phyloP scores from a whole-genome alignment of 30 jellyfish, hydroid and myxozoan genomes.

The Aurelia aurita complex sp. Pacific region DNA sequence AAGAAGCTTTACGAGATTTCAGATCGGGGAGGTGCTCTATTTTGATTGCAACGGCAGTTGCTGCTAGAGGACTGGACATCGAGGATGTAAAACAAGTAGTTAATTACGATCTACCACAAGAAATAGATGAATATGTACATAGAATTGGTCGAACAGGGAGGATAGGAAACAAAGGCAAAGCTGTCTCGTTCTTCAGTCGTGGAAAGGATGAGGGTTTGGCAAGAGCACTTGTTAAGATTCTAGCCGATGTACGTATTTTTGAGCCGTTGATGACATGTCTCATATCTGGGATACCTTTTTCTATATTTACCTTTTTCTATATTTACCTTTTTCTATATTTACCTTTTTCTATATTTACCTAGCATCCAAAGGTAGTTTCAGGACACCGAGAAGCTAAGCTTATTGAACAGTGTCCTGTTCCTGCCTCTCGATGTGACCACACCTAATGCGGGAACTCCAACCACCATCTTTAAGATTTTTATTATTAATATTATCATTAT shows the following conservation, averaged over 20 bases:
- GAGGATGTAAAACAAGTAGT: conserved; percentile 96
- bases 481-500: too few relatives aligned
- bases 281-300: too few relatives aligned
- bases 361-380: too few relatives aligned
- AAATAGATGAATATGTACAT: conserved; percentile 95
- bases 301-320: too few relatives aligned
- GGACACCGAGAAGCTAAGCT: too few relatives aligned
- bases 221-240: conserved; percentile 86
- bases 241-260: conserved; percentile 82
- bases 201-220: conserved; percentile 93
- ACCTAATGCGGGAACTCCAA: too few relatives aligned
- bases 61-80: conserved; percentile 99
- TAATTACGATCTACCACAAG: conserved; percentile 97
- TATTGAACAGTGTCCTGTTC: too few relatives aligned
- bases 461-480: too few relatives aligned
- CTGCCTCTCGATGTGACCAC: too few relatives aligned
- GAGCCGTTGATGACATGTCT: too few relatives aligned
- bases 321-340: too few relatives aligned
- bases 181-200: conserved; percentile 90
- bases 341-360: too few relatives aligned
- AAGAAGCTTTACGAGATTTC: conserved; percentile 95
- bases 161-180: conserved; percentile 95
- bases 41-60: conserved; percentile 98
- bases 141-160: conserved; percentile 99
- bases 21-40: conserved; percentile 86